Evolutionary conservation across 2,888 invertebrate species (phyloP).

Genomic region (Orthonychiurus folsomi): DNA sequence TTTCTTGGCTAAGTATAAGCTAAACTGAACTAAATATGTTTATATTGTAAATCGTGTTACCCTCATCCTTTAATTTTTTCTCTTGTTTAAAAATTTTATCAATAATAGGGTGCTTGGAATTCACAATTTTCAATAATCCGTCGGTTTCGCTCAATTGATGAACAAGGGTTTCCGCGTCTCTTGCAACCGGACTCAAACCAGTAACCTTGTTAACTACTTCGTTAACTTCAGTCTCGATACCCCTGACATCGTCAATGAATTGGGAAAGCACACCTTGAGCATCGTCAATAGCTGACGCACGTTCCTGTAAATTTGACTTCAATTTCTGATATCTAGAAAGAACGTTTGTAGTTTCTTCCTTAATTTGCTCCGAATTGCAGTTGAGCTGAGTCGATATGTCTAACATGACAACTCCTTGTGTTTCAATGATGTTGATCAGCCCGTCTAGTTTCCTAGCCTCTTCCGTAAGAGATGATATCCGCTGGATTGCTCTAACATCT

Average conservation of each 20-base stretch:
- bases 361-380: not conserved
- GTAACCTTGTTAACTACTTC: conserved; percentile 70
- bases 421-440: not conserved
- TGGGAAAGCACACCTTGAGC: not conserved
- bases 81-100: conserved; percentile 77
- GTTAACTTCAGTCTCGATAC: not conserved
- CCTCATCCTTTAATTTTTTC: conserved; percentile 53
- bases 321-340: not conserved
- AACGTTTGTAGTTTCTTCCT: not conserved
- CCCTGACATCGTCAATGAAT: not conserved
- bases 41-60: no score
- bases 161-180: conserved; percentile 74
- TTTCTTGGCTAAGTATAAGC: no score
- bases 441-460: not conserved
- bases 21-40: no score
- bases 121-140: conserved; percentile 43
- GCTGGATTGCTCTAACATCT: not conserved
- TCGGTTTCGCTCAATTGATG: conserved; percentile 69
- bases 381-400: not conserved
- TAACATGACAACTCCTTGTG: not conserved
- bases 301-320: not conserved
- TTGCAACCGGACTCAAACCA: conserved; percentile 70
- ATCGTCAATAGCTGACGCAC: not conserved
- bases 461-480: not conserved
- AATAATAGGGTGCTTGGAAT: conserved; percentile 53